Percentiles rank a stretch among this genome's conserved stretches.
These are phyloP conservation scores for Asteroscopus sphinx DNA, from an alignment of 2,888 invertebrate species.

Conservation along the genomic window DNA sequence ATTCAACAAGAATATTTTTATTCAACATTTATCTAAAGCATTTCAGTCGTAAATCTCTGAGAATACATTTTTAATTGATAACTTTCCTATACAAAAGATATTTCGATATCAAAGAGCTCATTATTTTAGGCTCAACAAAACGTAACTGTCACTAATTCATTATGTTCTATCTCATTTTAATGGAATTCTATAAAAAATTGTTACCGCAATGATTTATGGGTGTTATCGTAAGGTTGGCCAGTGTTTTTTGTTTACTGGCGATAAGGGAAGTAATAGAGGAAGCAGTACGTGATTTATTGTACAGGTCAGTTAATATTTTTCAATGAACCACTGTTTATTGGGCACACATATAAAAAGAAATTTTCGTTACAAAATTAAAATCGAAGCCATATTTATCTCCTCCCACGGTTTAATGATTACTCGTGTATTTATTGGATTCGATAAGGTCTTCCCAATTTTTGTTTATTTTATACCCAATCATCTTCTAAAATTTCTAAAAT, in stretches of 20 bases:
- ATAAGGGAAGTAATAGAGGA: slow-evolving; percentile 82
- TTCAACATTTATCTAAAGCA: slow-evolving; percentile 40
- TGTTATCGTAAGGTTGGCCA: slow-evolving; percentile 68
- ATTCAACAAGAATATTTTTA: slow-evolving; percentile 33
- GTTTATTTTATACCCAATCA: slow-evolving; percentile 33
- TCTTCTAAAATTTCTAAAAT: too few species aligned
- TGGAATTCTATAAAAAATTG: slow-evolving; percentile 71
- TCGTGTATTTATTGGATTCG: slow-evolving; percentile 49
- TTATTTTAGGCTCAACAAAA: slow-evolving; percentile 51
- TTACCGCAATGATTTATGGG: slow-evolving; percentile 75
- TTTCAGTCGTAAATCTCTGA: slow-evolving; percentile 48
- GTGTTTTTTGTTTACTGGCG: slow-evolving; percentile 71
- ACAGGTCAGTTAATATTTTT: slow-evolving; percentile 67
- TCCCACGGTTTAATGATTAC: slow-evolving; percentile 41
- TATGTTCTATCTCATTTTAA: slow-evolving; percentile 72
- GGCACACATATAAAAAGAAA: slow-evolving; percentile 43
- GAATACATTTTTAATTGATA: slow-evolving; percentile 56
- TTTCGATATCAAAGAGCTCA: slow-evolving; percentile 53
- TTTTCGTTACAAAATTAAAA: slow-evolving; percentile 38
- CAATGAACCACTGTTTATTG: slow-evolving; percentile 65
- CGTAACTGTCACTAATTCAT: slow-evolving; percentile 69
- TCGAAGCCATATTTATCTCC: slow-evolving; percentile 48
- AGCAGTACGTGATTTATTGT: slow-evolving; percentile 72
- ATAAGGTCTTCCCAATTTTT: slow-evolving; percentile 47
- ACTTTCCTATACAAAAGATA: slow-evolving; percentile 48